phyloP scores from a whole-genome alignment of 2,888 invertebrate species.

The Oligia strigilis region DNA sequence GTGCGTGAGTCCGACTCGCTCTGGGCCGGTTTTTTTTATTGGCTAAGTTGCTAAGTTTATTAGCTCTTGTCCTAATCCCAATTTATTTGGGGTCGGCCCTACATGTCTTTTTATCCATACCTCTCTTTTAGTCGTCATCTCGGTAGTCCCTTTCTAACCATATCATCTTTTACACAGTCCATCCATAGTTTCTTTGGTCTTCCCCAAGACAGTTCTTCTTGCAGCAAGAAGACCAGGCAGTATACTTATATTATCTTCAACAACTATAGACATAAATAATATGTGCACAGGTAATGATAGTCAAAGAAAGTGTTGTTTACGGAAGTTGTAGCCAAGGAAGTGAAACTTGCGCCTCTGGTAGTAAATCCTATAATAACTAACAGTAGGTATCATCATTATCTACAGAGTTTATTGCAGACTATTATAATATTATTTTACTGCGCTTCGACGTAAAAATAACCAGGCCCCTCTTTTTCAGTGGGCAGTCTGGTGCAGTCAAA shows the following conservation, averaged over 20 bases:
- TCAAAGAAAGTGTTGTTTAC: slow-evolving; percentile 67
- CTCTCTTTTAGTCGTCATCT: not conserved
- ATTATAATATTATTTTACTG: not conserved
- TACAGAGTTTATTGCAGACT: slow-evolving; percentile 13
- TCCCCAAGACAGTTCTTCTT: not conserved
- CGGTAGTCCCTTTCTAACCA: not conserved
- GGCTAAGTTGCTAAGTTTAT: not conserved
- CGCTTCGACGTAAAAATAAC: not conserved
- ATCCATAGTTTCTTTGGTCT: not conserved
- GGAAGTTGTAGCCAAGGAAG: slow-evolving; percentile 69
- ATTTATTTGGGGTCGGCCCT: not conserved
- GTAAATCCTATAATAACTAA: slow-evolving; percentile 35
- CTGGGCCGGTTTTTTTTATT: not conserved
- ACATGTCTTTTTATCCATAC: not conserved
- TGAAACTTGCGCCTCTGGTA: slow-evolving; percentile 62
- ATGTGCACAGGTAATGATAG: slow-evolving; percentile 35
- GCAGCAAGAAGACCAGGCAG: not conserved
- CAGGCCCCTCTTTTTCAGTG: no score
- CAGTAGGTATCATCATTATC: slow-evolving; percentile 1
- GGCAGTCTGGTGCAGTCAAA: no score
- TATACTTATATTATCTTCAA: not conserved
- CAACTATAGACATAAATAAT: slow-evolving; percentile 28
- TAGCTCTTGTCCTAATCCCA: not conserved
- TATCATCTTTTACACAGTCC: not conserved
- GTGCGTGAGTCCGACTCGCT: no score